phyloP scores from a whole-genome alignment of 2,113 vertebrate species.

The Octodon degus region DNA sequence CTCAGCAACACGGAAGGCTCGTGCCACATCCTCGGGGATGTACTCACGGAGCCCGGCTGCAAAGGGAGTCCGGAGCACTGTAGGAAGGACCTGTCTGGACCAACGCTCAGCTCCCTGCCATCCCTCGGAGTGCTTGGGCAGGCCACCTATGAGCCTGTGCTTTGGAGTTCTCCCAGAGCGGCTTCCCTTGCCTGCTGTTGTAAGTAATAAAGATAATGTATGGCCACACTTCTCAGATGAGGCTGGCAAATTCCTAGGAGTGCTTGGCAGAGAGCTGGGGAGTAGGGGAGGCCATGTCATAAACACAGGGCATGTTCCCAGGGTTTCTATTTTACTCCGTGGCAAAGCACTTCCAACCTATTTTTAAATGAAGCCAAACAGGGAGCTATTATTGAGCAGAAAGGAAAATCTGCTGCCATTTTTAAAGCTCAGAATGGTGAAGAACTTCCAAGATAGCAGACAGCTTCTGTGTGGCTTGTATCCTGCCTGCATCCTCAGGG shows the following conservation, averaged over 20 bases:
- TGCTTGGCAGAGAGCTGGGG: constrained; percentile 76
- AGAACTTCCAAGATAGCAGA: constrained; percentile 55
- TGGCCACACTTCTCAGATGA: constrained; percentile 76
- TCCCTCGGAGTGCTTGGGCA: constrained; percentile 20
- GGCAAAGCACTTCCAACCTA: constrained; percentile 71
- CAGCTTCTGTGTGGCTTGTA: background rate
- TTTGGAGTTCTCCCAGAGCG: constrained; percentile 60
- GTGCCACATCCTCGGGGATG: background rate
- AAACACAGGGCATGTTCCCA: constrained; percentile 78
- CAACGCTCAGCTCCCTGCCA: background rate
- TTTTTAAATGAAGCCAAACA: constrained; percentile 74
- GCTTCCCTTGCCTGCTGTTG: constrained; percentile 65
- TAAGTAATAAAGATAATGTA: constrained; percentile 76
- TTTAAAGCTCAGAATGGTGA: constrained; percentile 69
- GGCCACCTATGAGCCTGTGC: constrained; percentile 39
- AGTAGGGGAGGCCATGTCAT: constrained; percentile 78
- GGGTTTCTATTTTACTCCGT: constrained; percentile 76
- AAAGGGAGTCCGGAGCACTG: background rate
- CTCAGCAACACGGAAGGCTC: background rate
- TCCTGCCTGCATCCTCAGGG: background rate
- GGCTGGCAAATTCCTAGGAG: constrained; percentile 79
- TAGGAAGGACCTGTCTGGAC: background rate
- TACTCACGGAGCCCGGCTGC: background rate
- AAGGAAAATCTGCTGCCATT: constrained; percentile 70
- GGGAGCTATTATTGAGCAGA: constrained; percentile 69